These are phyloP conservation scores for Peromyscus nudipes DNA, from an alignment of 2,797 vertebrate species.

Conservation along the genomic window DNA sequence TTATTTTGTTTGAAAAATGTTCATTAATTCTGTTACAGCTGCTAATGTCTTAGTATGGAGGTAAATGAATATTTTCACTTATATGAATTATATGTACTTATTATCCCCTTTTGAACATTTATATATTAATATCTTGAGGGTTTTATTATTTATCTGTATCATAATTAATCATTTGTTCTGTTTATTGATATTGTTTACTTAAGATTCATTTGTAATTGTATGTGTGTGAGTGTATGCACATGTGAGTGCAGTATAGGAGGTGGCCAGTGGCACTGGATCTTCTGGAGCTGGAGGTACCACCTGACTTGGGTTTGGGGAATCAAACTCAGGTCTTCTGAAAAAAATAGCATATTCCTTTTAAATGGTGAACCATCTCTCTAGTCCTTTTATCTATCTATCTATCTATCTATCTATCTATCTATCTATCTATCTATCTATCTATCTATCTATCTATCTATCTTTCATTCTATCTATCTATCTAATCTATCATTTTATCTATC, in stretches of 20 bases:
- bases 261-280: neutral
- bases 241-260: too few relatives aligned
- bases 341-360: neutral
- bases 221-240: neutral
- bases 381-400: neutral
- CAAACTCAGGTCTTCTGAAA: neutral
- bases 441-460: neutral
- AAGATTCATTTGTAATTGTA: neutral
- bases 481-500: neutral
- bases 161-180: neutral
- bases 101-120: slow-evolving; percentile 29
- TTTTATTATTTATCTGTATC: slow-evolving; percentile 39
- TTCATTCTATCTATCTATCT: neutral
- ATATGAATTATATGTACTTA: slow-evolving; percentile 17
- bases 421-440: neutral
- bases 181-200: neutral
- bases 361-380: too few relatives aligned
- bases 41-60: neutral
- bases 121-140: slow-evolving; percentile 10
- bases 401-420: neutral
- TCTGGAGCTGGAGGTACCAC: neutral
- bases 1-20: slow-evolving; percentile 38
- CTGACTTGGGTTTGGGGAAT: neutral
- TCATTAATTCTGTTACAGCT: slow-evolving; percentile 5
- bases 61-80: neutral